Evolutionary conservation across 2,797 vertebrate species (phyloP).

Genomic region (Galaxias olidus): DNA sequence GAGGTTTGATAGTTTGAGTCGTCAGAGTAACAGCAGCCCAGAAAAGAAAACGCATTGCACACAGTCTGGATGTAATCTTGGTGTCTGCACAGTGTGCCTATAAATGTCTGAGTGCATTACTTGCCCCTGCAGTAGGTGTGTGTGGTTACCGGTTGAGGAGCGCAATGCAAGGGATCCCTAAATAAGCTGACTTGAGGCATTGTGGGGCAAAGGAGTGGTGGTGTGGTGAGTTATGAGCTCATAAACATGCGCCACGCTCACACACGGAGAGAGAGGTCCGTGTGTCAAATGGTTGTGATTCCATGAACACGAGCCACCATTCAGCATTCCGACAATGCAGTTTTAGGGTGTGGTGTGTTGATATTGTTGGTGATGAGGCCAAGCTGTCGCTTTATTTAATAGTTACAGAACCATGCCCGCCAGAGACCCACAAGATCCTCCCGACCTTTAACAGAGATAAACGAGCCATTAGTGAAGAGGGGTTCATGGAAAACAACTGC

Average conservation of each 20-base stretch:
- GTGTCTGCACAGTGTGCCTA: slow-evolving; percentile 72
- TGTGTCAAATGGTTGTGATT: neutral
- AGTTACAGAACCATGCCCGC: slow-evolving; percentile 41
- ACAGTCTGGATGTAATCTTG: slow-evolving; percentile 74
- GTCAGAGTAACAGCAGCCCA: slow-evolving; percentile 54
- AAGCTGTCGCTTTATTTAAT: no score
- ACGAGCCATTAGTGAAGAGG: slow-evolving; percentile 31
- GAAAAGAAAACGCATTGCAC: slow-evolving; percentile 21
- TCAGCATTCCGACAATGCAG: no score
- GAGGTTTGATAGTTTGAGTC: slow-evolving; percentile 70
- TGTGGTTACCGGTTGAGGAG: slow-evolving; percentile 39
- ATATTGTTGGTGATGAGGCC: no score
- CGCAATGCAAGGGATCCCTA: slow-evolving; percentile 22
- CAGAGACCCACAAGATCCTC: slow-evolving; percentile 47
- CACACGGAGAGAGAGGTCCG: slow-evolving; percentile 21
- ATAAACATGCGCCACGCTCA: slow-evolving; percentile 30
- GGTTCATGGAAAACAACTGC: slow-evolving; percentile 26
- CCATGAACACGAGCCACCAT: no score
- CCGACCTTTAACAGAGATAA: slow-evolving; percentile 32
- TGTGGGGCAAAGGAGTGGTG: slow-evolving; percentile 43
- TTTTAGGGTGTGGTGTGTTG: no score
- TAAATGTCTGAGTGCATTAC: slow-evolving; percentile 70
- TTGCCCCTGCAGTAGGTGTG: slow-evolving; percentile 59
- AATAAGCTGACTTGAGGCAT: slow-evolving; percentile 44
- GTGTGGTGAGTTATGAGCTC: slow-evolving; percentile 15